Evolutionary conservation across 2,113 vertebrate genomes (phyloP), one percentile per base, ranked within the genome.

Genomic region (Cololabis saira): DNA sequence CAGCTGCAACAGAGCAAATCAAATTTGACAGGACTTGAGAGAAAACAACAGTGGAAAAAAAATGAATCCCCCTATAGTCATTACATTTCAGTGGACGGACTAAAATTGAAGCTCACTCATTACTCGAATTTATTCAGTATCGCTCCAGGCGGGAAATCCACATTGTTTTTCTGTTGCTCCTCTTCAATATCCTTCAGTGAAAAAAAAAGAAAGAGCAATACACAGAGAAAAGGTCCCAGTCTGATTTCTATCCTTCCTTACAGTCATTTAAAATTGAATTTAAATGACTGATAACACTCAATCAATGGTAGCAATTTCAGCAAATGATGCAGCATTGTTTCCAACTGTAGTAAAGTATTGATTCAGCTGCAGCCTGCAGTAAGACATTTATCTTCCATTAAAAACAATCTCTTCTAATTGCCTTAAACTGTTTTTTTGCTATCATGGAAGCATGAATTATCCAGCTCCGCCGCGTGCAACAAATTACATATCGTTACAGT

Each of bases 201-300:
- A 50, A 53, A 74, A 67, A 71, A 51, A 50, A 53, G 71, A 27
- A 27, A 67, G 68, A 53, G 44, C 76, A 64, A 66, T 75, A 74
- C 50, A 83, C 60, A 73, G 70, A 83, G 53, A 54, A 61, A n/a
- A 71, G 19, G 60, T 71, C 62, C 49, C 74, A 12, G 21, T 73
- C 72, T 63, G 57, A 61, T 67, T 78, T 57, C 63, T 41, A 61
- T 82, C 60, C 52, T 47, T 44, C 64, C 77, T 63, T 57, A 62
- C 61, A 82, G 85, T 85, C 83, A 71, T 85, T 90, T 83, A 30
- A 79, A 90, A 90, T 86, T 15, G 51, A 86, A 83, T 91, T 80
- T 73, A 78, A 89, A 83, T 89, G 81, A 88, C 81, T 71, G 68
- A 81, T 76, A 68, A 70, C 61, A 19, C 65, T 64, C 78, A 89